A percentile compares a stretch with the other conserved stretches of the same genome.
phyloP scores from a whole-genome alignment of 2,113 vertebrate species.

The Lagopus leucura region DNA sequence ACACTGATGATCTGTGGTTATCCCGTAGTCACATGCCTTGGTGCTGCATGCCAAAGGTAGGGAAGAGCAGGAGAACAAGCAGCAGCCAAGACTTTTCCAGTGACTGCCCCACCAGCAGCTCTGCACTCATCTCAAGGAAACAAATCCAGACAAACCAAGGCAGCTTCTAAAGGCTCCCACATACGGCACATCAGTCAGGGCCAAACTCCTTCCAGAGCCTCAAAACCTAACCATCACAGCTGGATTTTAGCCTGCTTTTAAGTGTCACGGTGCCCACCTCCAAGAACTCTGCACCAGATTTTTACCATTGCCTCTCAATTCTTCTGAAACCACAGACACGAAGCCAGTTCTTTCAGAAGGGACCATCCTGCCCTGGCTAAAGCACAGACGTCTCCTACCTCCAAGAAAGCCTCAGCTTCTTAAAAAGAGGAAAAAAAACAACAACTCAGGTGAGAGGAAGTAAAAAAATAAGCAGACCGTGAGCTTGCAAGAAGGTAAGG shows the following conservation, averaged over 20 bases:
- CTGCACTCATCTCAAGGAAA: not conserved
- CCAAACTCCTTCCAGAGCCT: not conserved
- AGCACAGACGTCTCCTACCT: not conserved
- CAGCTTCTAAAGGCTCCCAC: accelerated
- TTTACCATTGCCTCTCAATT: not conserved
- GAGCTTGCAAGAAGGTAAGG: not conserved
- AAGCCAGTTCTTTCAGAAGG: not conserved
- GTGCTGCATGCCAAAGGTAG: accelerated
- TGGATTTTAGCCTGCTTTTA: accelerated
- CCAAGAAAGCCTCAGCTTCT: not conserved
- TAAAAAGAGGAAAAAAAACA: not conserved
- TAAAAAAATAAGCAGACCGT: not conserved
- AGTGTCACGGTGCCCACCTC: not conserved
- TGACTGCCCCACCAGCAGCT: not conserved
- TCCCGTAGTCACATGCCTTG: not conserved
- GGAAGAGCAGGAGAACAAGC: not conserved
- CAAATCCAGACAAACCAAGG: accelerated
- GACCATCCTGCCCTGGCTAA: not conserved
- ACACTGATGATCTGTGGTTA: accelerated
- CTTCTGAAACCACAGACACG: not conserved
- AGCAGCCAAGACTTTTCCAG: accelerated
- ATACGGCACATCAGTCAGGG: accelerated
- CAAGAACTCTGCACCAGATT: not conserved
- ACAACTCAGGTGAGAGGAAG: not conserved
- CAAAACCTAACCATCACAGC: accelerated